phyloP scores from a whole-genome alignment of 1,140 invertebrate genomes.

The Cataglyphis hispanica region DNA sequence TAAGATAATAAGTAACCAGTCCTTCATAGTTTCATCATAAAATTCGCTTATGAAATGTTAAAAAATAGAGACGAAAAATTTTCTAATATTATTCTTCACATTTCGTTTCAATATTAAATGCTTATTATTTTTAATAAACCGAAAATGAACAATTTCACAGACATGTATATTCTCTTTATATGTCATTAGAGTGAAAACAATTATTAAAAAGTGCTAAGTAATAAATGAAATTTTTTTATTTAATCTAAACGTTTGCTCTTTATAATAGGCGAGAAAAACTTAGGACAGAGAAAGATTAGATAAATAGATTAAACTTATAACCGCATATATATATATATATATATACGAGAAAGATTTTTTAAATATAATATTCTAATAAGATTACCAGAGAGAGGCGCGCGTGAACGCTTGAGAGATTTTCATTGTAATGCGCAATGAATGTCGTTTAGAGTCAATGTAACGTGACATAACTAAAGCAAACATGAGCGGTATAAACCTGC shows the following conservation, averaged over 20 bases:
- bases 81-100: not conserved
- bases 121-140: not conserved
- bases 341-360: not conserved
- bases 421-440: slow-evolving; percentile 13
- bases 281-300: not conserved
- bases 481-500: slow-evolving; percentile 26
- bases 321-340: too few relatives aligned
- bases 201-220: too few relatives aligned
- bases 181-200: not conserved
- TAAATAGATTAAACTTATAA: not conserved
- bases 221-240: not conserved
- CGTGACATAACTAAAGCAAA: slow-evolving; percentile 56
- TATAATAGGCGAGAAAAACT: not conserved
- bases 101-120: not conserved
- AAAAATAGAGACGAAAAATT: not conserved
- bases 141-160: not conserved
- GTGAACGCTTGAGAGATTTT: slow-evolving; percentile 14
- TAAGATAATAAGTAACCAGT: not conserved
- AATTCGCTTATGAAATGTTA: not conserved
- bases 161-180: not conserved
- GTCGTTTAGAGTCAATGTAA: slow-evolving; percentile 6
- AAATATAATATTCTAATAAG: not conserved
- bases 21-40: not conserved
- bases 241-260: not conserved
- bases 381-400: not conserved